These are phyloP conservation scores for Philypnodon macrostomus DNA, from an alignment of 2,797 vertebrate species.

Conservation along the genomic window DNA sequence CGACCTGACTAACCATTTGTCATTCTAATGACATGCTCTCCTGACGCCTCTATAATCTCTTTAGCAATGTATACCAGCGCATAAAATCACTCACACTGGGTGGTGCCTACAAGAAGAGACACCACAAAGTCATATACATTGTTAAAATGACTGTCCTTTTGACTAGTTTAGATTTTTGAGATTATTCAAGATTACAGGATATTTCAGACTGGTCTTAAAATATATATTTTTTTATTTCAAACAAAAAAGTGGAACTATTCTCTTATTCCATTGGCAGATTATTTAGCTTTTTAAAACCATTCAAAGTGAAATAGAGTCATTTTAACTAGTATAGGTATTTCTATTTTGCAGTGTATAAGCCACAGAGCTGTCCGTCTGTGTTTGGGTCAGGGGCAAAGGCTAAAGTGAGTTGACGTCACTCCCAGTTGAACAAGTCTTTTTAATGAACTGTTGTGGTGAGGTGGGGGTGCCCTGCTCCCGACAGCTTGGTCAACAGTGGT, in stretches of 20 bases:
- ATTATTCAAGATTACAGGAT: too few species aligned
- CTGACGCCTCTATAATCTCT: neutral
- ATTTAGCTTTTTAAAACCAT: too few species aligned
- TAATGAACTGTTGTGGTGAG: slow-evolving; percentile 3
- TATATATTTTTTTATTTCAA: too few species aligned
- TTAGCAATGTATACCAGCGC: slow-evolving; percentile 1
- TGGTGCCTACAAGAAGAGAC: neutral
- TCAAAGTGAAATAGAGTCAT: too few species aligned
- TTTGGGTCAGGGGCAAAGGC: slow-evolving; percentile 38
- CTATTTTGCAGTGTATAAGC: too few species aligned
- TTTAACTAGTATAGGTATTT: too few species aligned
- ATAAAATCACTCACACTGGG: slow-evolving; percentile 2
- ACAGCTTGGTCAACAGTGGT: slow-evolving; percentile 25
- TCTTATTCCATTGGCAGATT: too few species aligned
- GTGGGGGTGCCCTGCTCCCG: slow-evolving; percentile 20
- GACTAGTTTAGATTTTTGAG: too few species aligned
- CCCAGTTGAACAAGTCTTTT: slow-evolving; percentile 45
- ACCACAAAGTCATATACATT: too few species aligned
- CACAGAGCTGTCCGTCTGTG: neutral
- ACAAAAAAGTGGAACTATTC: too few species aligned
- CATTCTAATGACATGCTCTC: slow-evolving; percentile 5
- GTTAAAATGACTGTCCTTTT: too few species aligned
- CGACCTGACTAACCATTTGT: slow-evolving; percentile 5
- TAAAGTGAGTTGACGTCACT: slow-evolving; percentile 55
- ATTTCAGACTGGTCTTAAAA: too few species aligned